These are phyloP conservation scores for Dryobota labecula DNA, from an alignment of 2,888 invertebrate species.

Conservation along the genomic window DNA sequence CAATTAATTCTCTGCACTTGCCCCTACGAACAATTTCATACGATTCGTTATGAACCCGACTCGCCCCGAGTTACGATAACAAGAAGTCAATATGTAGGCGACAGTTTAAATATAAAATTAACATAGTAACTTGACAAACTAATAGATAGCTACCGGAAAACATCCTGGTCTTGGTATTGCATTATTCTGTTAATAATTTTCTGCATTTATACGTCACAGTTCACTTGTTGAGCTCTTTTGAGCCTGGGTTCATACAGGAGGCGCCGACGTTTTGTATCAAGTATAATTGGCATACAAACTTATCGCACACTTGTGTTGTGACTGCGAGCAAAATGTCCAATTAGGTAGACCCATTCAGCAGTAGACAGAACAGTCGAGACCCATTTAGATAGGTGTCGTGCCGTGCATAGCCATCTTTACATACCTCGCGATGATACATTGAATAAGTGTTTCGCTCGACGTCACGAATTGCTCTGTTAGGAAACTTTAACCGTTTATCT, in stretches of 20 bases:
- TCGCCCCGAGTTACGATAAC: constrained; percentile 30
- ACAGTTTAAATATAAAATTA: constrained; percentile 19
- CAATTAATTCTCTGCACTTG: constrained; percentile 36
- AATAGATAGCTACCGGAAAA: constrained; percentile 14
- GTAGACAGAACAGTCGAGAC: neutral
- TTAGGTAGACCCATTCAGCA: constrained; percentile 5
- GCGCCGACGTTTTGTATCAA: neutral
- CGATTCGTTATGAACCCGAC: constrained; percentile 36
- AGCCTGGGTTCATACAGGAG: neutral
- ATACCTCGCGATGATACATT: constrained; percentile 24
- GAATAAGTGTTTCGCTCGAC: constrained; percentile 25
- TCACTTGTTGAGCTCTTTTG: constrained; percentile 1
- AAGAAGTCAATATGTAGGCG: constrained; percentile 18
- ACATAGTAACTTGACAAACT: constrained; percentile 20
- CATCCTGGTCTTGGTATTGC: neutral
- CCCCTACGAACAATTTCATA: constrained; percentile 25
- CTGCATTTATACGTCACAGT: neutral
- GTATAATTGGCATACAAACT: constrained; percentile 8
- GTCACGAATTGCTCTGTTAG: constrained; percentile 42
- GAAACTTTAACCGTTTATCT: constrained; percentile 44
- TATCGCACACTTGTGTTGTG: constrained; percentile 2
- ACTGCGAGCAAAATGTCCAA: constrained; percentile 1
- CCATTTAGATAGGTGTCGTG: neutral
- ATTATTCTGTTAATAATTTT: constrained; percentile 8
- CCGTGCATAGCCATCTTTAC: constrained; percentile 2